Percentiles rank a stretch among this genome's conserved stretches.
Conservation (phyloP, 2,888 invertebrate genomes). For the Xestia rhomboidea region DNA sequence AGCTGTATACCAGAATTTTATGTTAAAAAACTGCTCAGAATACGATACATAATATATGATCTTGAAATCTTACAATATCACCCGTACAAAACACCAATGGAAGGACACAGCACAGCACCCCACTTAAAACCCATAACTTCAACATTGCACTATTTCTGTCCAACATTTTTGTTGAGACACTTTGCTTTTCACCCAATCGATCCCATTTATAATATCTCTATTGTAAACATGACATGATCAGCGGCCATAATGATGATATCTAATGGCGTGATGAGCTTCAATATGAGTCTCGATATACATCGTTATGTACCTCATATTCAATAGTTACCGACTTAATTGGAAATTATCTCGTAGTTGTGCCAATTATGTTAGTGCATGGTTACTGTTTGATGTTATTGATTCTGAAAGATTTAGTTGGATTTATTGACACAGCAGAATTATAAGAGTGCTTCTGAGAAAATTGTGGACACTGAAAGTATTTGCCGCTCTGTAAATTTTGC, state of each 20-base stretch:
- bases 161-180: neutral
- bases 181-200: conserved; percentile 4
- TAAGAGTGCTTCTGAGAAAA: no score
- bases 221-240: conserved; percentile 39
- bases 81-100: conserved; percentile 8
- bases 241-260: conserved; percentile 57
- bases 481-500: no score
- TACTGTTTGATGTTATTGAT: neutral
- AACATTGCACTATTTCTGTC: conserved; percentile 33
- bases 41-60: no score
- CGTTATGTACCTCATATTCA: conserved; percentile 12
- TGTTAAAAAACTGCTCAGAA: no score
- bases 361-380: conserved; percentile 1
- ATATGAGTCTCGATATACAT: conserved; percentile 21
- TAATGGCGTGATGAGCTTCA: conserved; percentile 21
- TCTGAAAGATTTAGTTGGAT: neutral
- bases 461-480: no score
- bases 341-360: neutral
- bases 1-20: neutral
- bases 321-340: conserved; percentile 30
- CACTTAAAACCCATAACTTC: conserved; percentile 21
- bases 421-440: no score
- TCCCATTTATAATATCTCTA: conserved; percentile 56
- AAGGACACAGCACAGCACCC: conserved; percentile 24
- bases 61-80: conserved; percentile 47